Evolutionary conservation across 2,888 invertebrate species (phyloP).

Genomic region (Philonicus albiceps): DNA sequence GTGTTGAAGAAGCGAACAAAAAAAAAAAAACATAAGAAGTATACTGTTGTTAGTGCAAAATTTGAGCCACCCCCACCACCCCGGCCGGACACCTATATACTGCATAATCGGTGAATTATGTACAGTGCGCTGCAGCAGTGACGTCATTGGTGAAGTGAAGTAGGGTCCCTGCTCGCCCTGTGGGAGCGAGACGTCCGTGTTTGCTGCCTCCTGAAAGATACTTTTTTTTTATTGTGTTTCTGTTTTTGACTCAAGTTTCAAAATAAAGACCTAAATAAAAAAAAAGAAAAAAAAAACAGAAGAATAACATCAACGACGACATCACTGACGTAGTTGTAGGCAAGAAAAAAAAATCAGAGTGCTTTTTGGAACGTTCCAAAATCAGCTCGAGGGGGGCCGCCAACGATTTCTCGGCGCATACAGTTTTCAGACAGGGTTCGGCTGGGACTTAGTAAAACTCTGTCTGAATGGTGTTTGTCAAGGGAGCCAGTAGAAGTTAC

Average conservation of each 20-base stretch:
- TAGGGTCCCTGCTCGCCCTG: background rate
- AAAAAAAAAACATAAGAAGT: background rate
- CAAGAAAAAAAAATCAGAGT: background rate
- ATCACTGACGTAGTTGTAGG: background rate
- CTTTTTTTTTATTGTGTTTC: background rate
- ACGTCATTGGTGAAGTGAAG: slow-evolving; percentile 19
- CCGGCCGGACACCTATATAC: background rate
- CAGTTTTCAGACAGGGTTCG: slow-evolving; percentile 63
- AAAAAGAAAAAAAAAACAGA: background rate
- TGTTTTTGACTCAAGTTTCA: background rate
- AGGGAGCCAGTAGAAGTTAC: slow-evolving; percentile 42
- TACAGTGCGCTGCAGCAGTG: background rate
- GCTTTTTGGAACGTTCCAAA: slow-evolving; percentile 19
- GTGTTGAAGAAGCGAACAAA: background rate
- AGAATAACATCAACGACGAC: background rate
- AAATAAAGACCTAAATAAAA: background rate
- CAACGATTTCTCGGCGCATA: slow-evolving; percentile 44
- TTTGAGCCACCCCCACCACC: background rate
- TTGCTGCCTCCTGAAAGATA: background rate
- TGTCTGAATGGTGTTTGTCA: slow-evolving; percentile 60
- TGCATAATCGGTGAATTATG: background rate
- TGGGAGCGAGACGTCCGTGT: background rate
- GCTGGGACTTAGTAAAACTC: slow-evolving; percentile 57
- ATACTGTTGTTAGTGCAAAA: slow-evolving; percentile 22
- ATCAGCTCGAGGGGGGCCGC: slow-evolving; percentile 33